Evolutionary conservation across 2,113 vertebrate species (phyloP), one percentile per base, ranked within the genome.

Genomic region (Balaeniceps rex): DNA sequence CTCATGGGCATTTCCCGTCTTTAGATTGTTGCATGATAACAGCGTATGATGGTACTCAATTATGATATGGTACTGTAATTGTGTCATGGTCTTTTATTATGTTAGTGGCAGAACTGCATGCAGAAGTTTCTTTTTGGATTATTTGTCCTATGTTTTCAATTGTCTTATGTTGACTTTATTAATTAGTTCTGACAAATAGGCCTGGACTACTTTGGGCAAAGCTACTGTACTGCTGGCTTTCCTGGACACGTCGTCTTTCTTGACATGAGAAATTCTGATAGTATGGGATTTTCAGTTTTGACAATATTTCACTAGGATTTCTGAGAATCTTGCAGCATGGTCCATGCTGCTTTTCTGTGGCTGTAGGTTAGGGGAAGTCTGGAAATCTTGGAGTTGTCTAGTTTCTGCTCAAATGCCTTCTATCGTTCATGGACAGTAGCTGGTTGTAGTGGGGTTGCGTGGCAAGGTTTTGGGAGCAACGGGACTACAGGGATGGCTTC

Each of bases 371-470:
- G 26, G 24, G 22, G 8, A 57, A 44, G 9, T 18, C 40, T 94
- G 60, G 46, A n/a, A 61, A 29, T 13, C 7, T 34, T 25, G 28
- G 34, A 17, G 11, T 4, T 71, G 31, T 58, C 12, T 61, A 11
- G 22, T 66, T 65, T 79, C 80, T 80, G n/a, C 60, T 60, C 5
- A 5, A 31, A 31, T 63, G 42, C 33, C 7, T 90, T 61, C 7
- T 58, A 0, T 14, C 38, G 5, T 26, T 42, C 0, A 0, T 28
- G 64, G 64, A 7, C 9, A 49, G 13, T 7, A 55, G 49, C 38
- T 68, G 63, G 5, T 24, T 44, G 42, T 44, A 14, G 11, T 44
- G 42, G 42, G 42, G 11, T 44, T 44, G 42, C 42, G 14, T 44
- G 42, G 42, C 12, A 44, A 44, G 42, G 42, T 44, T 44, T 44